Evolutionary conservation across 2,888 invertebrate species (phyloP).

Genomic region (Pherbina coryleti): DNA sequence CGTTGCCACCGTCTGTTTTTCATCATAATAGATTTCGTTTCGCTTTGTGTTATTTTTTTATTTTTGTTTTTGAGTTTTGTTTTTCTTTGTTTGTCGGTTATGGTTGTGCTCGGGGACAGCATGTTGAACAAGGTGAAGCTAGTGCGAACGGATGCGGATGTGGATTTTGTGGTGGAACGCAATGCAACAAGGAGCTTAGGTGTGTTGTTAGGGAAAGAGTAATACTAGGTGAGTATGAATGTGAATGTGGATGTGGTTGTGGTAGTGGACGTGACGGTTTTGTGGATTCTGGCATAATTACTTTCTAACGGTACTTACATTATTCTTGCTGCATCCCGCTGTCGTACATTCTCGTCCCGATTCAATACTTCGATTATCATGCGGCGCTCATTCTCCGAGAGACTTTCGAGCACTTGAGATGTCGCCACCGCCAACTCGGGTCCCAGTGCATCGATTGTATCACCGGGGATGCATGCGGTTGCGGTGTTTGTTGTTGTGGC

Average conservation of each 20-base stretch:
- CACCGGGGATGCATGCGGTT: slow-evolving; percentile 58
- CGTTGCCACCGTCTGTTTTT: background rate
- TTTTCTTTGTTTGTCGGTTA: background rate
- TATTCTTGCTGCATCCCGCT: slow-evolving; percentile 71
- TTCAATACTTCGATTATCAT: slow-evolving; percentile 72
- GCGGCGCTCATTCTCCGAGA: slow-evolving; percentile 70
- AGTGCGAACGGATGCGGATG: slow-evolving; percentile 2
- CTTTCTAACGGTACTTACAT: slow-evolving; percentile 69
- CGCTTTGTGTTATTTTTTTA: background rate
- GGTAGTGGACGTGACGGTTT: background rate
- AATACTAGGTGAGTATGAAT: background rate
- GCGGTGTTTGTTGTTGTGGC: slow-evolving; percentile 49
- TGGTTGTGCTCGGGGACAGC: background rate
- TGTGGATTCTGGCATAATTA: background rate
- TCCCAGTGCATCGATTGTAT: slow-evolving; percentile 63
- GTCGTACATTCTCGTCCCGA: slow-evolving; percentile 72
- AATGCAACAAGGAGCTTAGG: background rate
- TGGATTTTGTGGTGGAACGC: background rate
- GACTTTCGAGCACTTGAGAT: slow-evolving; percentile 66
- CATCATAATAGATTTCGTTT: slow-evolving; percentile 13
- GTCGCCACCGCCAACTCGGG: slow-evolving; percentile 66
- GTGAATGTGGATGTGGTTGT: background rate
- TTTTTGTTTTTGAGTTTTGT: background rate
- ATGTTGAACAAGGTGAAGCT: background rate
- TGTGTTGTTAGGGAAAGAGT: background rate